A percentile compares a stretch with the other conserved stretches of the same genome.
Evolutionary conservation across 2,888 invertebrate species (phyloP).

Genomic region (Eurytoma californica): DNA sequence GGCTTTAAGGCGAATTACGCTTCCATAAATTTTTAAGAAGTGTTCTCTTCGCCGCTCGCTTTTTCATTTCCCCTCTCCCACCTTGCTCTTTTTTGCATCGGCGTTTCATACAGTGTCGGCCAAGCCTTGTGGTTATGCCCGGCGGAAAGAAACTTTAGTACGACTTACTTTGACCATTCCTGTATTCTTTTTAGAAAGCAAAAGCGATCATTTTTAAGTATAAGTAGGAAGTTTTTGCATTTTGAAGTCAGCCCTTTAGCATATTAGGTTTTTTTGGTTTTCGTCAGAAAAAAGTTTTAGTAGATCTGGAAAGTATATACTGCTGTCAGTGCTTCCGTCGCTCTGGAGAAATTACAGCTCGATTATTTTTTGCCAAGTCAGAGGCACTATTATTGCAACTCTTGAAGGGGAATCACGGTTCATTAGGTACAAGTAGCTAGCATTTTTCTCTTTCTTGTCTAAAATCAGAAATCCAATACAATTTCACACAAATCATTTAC

Average conservation of each 20-base stretch:
- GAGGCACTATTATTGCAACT: background rate
- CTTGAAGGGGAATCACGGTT: conserved; percentile 11
- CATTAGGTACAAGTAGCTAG: conserved; percentile 7
- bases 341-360: background rate
- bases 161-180: background rate
- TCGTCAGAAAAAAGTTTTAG: too few species aligned
- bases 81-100: background rate
- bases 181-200: too few species aligned
- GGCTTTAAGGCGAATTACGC: conserved; percentile 46
- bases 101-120: background rate
- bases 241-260: too few species aligned
- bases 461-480: background rate
- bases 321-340: too few species aligned
- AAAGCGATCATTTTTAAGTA: too few species aligned
- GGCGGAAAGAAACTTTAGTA: background rate
- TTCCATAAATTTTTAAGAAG: conserved; percentile 21
- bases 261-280: too few species aligned
- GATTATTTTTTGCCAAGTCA: background rate
- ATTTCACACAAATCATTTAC: background rate
- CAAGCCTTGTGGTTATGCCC: background rate
- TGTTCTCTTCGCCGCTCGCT: background rate
- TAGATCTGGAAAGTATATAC: too few species aligned
- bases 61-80: background rate
- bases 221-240: too few species aligned
- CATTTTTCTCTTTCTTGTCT: background rate